Evolutionary conservation across 2,797 vertebrate species (phyloP).

Genomic region (Brachyrhaphis roseni): DNA sequence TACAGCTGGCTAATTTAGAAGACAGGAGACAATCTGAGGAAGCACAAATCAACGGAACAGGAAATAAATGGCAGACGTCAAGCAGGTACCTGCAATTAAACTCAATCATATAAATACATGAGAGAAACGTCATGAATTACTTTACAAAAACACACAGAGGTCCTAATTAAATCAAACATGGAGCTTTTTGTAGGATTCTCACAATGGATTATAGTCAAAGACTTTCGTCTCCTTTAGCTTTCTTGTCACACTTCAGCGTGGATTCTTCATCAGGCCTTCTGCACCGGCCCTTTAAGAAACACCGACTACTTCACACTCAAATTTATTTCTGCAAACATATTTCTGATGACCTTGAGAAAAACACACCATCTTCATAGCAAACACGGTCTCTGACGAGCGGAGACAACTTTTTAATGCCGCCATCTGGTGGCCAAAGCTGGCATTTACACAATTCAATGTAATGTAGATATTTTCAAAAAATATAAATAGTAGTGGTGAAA

Average conservation of each 20-base stretch:
- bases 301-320: not conserved
- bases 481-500: not conserved
- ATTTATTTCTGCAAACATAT: not conserved
- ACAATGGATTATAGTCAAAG: not conserved
- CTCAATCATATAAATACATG: not conserved
- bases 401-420: not conserved
- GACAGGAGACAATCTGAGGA: conserved; percentile 1
- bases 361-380: not conserved
- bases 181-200: not conserved
- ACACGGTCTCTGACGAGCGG: not conserved
- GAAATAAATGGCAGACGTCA: not conserved
- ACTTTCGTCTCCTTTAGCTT: not conserved
- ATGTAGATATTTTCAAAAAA: not conserved
- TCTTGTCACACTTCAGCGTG: too few species aligned
- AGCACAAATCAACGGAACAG: not conserved
- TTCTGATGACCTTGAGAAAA: not conserved
- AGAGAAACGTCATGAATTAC: not conserved
- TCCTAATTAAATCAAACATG: not conserved
- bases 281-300: not conserved
- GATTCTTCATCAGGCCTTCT: too few species aligned
- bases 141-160: not conserved
- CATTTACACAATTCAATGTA: not conserved
- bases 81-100: not conserved
- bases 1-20: conserved; percentile 8
- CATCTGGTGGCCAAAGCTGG: not conserved